Conservation (phyloP, 2,113 vertebrate species). For the Pomatostomus ruficeps region DNA sequence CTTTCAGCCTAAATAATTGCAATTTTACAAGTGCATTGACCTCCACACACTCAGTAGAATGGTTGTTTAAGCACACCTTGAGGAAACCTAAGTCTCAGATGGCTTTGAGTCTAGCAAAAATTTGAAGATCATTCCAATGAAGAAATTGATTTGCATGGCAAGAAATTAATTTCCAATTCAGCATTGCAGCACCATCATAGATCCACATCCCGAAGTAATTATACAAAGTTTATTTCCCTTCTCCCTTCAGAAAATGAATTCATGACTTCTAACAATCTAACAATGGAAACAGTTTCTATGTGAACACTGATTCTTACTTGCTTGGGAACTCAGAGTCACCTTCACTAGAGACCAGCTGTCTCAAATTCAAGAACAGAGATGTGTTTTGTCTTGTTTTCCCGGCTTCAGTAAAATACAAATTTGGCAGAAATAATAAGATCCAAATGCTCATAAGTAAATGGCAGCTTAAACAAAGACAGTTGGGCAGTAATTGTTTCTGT, state of each 20-base stretch:
- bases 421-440: constrained; percentile 70
- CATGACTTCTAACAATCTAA: background rate
- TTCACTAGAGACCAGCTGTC: background rate
- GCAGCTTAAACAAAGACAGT: constrained; percentile 63
- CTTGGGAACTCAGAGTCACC: background rate
- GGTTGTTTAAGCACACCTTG: background rate
- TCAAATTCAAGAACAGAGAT: constrained; percentile 13
- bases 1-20: background rate
- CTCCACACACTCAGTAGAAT: background rate
- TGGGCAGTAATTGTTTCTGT: constrained; percentile 37
- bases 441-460: constrained; percentile 71
- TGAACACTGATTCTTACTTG: background rate
- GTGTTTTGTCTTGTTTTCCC: constrained; percentile 8
- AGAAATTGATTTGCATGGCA: background rate
- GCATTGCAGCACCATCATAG: background rate
- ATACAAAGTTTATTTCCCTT: background rate
- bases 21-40: background rate
- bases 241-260: background rate
- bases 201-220: background rate
- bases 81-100: background rate
- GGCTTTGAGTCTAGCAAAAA: background rate
- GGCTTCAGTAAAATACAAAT: constrained; percentile 39
- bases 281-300: background rate
- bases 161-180: background rate
- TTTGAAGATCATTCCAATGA: background rate